A percentile compares a stretch with the other conserved stretches of the same genome.
These are phyloP conservation scores for Enteromius afrohamiltoni DNA, from an alignment of 2,797 vertebrate genomes.

Conservation along the genomic window DNA sequence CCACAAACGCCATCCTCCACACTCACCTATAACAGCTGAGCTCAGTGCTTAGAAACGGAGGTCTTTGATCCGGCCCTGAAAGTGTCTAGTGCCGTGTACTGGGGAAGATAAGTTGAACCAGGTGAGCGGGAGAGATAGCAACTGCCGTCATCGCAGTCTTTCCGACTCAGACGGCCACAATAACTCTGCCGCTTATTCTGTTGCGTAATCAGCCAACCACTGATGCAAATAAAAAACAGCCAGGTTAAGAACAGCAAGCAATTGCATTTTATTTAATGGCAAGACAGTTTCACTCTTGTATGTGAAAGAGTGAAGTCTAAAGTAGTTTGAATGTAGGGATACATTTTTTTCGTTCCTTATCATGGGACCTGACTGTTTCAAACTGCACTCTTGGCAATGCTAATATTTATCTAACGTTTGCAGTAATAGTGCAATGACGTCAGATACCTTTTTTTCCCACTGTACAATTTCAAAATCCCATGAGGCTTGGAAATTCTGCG, in stretches of 20 bases:
- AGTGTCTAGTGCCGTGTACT: conserved; percentile 58
- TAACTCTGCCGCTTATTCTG: conserved; percentile 25
- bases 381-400: background rate
- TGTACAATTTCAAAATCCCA: background rate
- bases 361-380: background rate
- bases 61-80: conserved; percentile 62
- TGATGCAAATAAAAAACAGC: conserved; percentile 26
- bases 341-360: conserved; percentile 17
- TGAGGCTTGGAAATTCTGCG: background rate
- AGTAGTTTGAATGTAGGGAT: background rate
- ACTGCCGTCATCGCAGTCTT: conserved; percentile 63
- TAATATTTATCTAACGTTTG: conserved; percentile 1
- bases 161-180: conserved; percentile 55
- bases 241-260: conserved; percentile 13
- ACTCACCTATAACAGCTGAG: conserved; percentile 48
- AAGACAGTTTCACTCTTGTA: conserved; percentile 7
- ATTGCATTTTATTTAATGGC: conserved; percentile 11
- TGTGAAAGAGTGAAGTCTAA: background rate
- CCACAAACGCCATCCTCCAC: conserved; percentile 23
- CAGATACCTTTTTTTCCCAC: background rate
- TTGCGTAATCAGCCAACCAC: conserved; percentile 34
- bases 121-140: conserved; percentile 71
- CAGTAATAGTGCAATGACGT: background rate
- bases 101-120: conserved; percentile 68
- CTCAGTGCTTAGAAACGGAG: conserved; percentile 62